Evolutionary conservation across 1,140 invertebrate genomes (phyloP).

Genomic region (Paraescarpia echinospica): DNA sequence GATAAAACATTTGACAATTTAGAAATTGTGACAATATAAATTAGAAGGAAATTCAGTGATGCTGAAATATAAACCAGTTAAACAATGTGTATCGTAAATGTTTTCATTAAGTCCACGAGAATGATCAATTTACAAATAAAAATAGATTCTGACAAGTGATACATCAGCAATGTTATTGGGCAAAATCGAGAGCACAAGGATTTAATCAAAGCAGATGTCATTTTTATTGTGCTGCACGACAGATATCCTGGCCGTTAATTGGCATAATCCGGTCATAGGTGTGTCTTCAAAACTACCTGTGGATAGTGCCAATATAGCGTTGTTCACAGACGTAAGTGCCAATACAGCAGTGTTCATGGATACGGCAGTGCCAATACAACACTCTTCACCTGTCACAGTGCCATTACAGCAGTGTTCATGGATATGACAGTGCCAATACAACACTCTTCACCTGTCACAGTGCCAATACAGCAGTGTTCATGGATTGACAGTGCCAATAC

Average conservation of each 20-base stretch:
- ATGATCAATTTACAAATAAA: not conserved
- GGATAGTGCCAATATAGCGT: not conserved
- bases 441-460: too few relatives aligned
- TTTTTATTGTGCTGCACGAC: not conserved
- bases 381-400: too few relatives aligned
- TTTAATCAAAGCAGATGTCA: not conserved
- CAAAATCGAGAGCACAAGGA: not conserved
- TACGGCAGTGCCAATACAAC: not conserved
- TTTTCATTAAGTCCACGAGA: not conserved
- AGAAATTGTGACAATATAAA: not conserved
- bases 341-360: not conserved
- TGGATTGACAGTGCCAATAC: not conserved
- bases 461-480: too few relatives aligned
- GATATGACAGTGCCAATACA: too few relatives aligned
- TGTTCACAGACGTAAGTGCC: not conserved
- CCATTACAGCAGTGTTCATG: too few relatives aligned
- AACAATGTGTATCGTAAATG: not conserved
- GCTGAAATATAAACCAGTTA: not conserved
- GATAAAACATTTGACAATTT: not conserved
- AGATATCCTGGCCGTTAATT: not conserved
- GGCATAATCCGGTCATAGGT: not conserved
- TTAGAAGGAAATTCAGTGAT: not conserved
- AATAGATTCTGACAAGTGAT: not conserved
- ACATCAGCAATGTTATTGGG: not conserved
- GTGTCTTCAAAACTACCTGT: not conserved